Base-by-base conservation (phyloP, 2,797 vertebrate species). In the Sandelia bainsii region DNA sequence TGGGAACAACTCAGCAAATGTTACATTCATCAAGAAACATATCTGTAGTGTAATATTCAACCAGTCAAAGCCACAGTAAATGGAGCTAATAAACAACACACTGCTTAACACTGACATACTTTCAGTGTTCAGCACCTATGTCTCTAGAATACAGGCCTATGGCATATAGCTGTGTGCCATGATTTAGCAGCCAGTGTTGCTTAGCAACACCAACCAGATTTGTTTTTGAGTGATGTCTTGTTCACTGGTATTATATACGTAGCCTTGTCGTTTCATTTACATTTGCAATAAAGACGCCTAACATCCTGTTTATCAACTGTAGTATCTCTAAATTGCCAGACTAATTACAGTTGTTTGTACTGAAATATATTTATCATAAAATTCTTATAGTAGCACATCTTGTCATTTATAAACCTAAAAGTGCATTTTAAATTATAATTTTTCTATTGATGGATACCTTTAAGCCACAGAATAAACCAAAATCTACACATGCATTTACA, bases 181-280 rank as follows among this genome's bases (percentile, higher is more conserved):
- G 22, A 54, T 75, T 77, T 69, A 65, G 63, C 62, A 46, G 65
- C 62, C 68, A 51, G 69, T 4, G 80, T 82, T 44, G 37, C 81
- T 64, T 74, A 80, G 81, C 74, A 83, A 86, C 78, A 75, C 49
- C 48, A 72, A 60, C 62, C 51, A 44, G 32, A 77, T 66, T 69
- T 53, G 25, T 67, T 83, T 72, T n/a, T 51, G n/a, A 52, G 58
- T 48, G 50, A 50, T 27, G 14, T 69, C 42, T 42, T 40, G 25
- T 42, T 57, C 75, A 44, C 56, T 63, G 67, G 60, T 49, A 49
- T 83, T 62, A 60, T 83, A 72, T 44, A 69, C 14, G 0, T 51
- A 45, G 32, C 64, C 49, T 63, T 72, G 20, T 48, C 22, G 40
- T n/a, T 52, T 46, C 11, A 72, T 72, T 69, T 78, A 59, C 79